These are phyloP conservation scores for Neopelma chrysocephalum DNA, from an alignment of 2,797 vertebrate species.

Conservation along the genomic window DNA sequence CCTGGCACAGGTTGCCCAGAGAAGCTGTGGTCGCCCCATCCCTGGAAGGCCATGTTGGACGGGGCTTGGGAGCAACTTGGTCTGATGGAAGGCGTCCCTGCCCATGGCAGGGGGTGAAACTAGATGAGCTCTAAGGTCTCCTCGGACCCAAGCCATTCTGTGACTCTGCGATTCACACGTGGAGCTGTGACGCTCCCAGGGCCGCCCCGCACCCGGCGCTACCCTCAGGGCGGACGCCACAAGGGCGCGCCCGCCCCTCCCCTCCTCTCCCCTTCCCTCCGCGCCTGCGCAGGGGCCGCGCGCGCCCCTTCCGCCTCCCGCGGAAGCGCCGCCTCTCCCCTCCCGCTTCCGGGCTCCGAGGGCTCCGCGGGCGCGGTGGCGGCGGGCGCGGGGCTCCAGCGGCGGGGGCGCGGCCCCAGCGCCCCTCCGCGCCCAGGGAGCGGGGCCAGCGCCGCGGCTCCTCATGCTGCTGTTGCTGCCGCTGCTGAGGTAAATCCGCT, in stretches of 20 bases:
- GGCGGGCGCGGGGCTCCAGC: not conserved
- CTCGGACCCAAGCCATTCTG: too few relatives aligned
- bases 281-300: not conserved
- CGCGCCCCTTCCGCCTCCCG: not conserved
- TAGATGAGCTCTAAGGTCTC: fast-evolving
- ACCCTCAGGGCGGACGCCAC: not conserved
- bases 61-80: fast-evolving
- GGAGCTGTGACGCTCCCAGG: too few relatives aligned
- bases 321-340: not conserved
- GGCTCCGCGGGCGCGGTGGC: not conserved
- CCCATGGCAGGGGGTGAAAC: not conserved
- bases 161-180: too few relatives aligned
- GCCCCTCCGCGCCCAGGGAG: not conserved
- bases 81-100: fast-evolving
- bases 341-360: not conserved
- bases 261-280: not conserved
- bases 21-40: not conserved
- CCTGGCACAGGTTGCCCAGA: not conserved
- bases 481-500: not conserved
- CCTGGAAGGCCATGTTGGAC: fast-evolving
- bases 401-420: not conserved
- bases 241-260: not conserved
- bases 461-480: not conserved
- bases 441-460: not conserved
- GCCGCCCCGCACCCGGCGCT: too few relatives aligned